phyloP scores from a whole-genome alignment of 2,888 invertebrate species.

The Clusia tigrina region DNA sequence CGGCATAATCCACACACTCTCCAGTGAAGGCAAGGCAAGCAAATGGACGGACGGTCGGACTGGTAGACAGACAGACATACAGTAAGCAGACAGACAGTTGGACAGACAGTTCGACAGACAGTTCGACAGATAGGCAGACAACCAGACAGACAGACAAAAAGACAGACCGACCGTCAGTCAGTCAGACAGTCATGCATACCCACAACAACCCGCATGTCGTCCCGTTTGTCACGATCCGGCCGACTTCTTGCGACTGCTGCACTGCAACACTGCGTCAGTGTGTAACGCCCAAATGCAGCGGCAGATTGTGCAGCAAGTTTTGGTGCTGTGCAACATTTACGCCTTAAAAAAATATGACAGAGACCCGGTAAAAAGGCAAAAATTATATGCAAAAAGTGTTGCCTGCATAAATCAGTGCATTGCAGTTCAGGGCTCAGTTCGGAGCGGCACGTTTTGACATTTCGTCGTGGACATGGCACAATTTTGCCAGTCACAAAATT shows the following conservation, averaged over 20 bases:
- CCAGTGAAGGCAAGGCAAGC: no score
- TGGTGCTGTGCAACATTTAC: conserved; percentile 6
- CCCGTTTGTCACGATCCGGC: not conserved
- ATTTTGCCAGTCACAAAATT: no score
- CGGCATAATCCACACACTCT: not conserved
- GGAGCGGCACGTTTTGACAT: conserved; percentile 7
- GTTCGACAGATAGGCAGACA: no score
- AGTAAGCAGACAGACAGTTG: no score
- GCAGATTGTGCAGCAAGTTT: conserved; percentile 10
- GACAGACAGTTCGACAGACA: no score
- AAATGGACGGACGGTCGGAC: no score
- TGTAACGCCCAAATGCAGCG: conserved; percentile 11
- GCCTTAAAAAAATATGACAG: not conserved
- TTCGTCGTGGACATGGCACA: no score
- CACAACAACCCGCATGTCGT: not conserved
- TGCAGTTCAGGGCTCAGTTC: not conserved
- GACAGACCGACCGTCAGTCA: no score
- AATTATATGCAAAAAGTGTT: not conserved
- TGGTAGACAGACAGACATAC: no score
- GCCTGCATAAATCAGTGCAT: conserved; percentile 3
- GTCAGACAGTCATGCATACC: no score
- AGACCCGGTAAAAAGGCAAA: not conserved
- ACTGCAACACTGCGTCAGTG: not conserved
- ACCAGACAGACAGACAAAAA: no score
- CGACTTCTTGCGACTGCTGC: not conserved